Evolutionary conservation across 2,797 vertebrate genomes (phyloP), one percentile per base, ranked within the genome.

Genomic region (Smutsia gigantea): DNA sequence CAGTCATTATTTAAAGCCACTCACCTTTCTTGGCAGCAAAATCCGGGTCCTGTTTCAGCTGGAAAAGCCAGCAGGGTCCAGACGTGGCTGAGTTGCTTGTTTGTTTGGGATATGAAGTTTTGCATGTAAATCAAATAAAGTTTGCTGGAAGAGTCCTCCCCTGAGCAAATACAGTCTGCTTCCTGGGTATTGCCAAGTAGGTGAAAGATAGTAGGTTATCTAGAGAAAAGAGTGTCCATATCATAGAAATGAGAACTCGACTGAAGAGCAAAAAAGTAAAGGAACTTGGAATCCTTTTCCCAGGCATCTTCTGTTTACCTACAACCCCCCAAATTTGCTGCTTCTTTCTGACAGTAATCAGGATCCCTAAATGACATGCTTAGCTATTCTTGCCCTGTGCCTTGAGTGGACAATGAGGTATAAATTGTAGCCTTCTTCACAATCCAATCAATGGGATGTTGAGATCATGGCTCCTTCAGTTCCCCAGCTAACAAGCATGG

Each of bases 101-200:
- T 93, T 94, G 42, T 97, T 78, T 93, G 34, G 61, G 57, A 72
- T 59, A 53, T 91, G 86, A 97, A 92, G 83, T 69, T 96, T 83
- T 97, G 87, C 94, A 37, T 64, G 66, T 72, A 97, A 95, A 84
- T 95, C 89, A 94, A 95, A 90, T 59, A 79, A 17, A 42, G 27
- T 90, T 77, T 93, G 37, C 78, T 83, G 25, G 64, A 89, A 89
- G 59, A 94, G 86, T 51, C 88, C 89, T 46, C 23, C 15, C 57
- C 59, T 72, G 64, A 49, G 29, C 10, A 95, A 97, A 96, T 75
- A 72, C 1, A 27, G 57, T 74, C 66, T 89, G 51, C 51, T 90
- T 90, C 82, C 34, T 89, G 64, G 25, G 57, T 77, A 49, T 57
- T 74, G 23, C 69, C 37, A 55, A 63, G 53, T 25, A 61, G 34